Evolutionary conservation across 2,113 vertebrate species (phyloP), one percentile per base, ranked within the genome.

Genomic region (Melanerpes aurifrons): DNA sequence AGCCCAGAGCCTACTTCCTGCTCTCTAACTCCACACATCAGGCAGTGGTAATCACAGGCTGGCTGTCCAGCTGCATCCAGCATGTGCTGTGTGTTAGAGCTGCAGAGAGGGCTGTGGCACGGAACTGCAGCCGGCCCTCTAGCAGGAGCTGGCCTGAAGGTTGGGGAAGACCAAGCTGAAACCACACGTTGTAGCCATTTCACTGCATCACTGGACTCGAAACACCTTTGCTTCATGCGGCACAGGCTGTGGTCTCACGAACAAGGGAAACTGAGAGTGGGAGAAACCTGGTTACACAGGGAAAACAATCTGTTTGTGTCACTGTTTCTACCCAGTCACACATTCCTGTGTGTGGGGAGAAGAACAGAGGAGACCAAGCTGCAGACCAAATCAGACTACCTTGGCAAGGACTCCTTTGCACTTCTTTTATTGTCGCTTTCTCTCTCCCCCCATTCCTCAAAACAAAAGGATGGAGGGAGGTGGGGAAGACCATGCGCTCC

Each of bases 21-120:
- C 50, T 69, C 73, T 25, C 1, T 4, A 28, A 25, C 28, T 17
- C 31, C 53, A 28, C 2, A 4, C 9, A 25, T 3, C 11, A 11
- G 10, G 4, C 32, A 35, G 69, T 4, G 7, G 26, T 5, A 16
- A 22, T 1, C 1, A 2, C 24, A 26, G 26, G 15, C 29, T 25
- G 26, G 40, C 61, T 62, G 31, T 31, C 66, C 4, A 2, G 8
- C 35, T 28, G 64, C 8, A 43, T 12, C 26, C 63, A 61, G 12
- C 22, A 7, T 0, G 2, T 1, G 3, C 20, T 24, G 15, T 1
- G 47, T 10, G 25, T 28, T 50, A 57, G 37, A 31, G 24, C 62
- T 17, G 37, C 53, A 70, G 12, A 72, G 12, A 72, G 54, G 8
- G 14, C 4, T 47, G 26, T 4, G 45, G 40, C 77, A 68, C 54